Percentiles rank a stretch among this genome's conserved stretches.
phyloP scores from a whole-genome alignment of 2,888 invertebrate species.

The Acronicta alni region DNA sequence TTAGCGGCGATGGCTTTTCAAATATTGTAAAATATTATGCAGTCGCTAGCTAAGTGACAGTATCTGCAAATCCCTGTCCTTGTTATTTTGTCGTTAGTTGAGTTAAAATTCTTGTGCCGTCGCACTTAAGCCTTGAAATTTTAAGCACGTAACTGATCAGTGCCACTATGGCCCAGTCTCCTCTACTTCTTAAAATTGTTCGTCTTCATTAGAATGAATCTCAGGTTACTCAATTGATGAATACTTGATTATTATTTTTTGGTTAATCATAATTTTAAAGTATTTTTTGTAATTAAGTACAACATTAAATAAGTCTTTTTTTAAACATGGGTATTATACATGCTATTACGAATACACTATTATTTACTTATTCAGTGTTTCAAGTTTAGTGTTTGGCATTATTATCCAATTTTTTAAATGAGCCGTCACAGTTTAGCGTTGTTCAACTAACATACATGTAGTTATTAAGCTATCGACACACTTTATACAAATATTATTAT shows the following conservation, averaged over 20 bases:
- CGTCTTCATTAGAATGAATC: conserved; percentile 37
- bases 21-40: conserved; percentile 13
- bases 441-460: neutral
- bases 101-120: conserved; percentile 6
- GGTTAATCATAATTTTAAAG: conserved; percentile 5
- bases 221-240: conserved; percentile 27
- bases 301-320: no score
- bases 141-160: conserved; percentile 7
- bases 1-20: conserved; percentile 13
- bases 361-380: no score
- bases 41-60: conserved; percentile 5
- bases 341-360: no score
- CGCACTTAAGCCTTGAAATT: neutral
- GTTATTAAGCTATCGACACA: conserved; percentile 21
- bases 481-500: conserved; percentile 23
- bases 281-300: neutral
- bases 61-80: conserved; percentile 8
- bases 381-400: neutral
- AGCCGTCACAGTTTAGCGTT: neutral
- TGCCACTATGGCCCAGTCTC: conserved; percentile 9
- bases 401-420: neutral
- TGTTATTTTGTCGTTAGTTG: conserved; percentile 3
- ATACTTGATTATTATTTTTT: conserved; percentile 27
- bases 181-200: conserved; percentile 35
- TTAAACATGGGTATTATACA: no score